Base-by-base conservation (phyloP, 2,113 vertebrate species). In the Erythrocercus mccallii region DNA sequence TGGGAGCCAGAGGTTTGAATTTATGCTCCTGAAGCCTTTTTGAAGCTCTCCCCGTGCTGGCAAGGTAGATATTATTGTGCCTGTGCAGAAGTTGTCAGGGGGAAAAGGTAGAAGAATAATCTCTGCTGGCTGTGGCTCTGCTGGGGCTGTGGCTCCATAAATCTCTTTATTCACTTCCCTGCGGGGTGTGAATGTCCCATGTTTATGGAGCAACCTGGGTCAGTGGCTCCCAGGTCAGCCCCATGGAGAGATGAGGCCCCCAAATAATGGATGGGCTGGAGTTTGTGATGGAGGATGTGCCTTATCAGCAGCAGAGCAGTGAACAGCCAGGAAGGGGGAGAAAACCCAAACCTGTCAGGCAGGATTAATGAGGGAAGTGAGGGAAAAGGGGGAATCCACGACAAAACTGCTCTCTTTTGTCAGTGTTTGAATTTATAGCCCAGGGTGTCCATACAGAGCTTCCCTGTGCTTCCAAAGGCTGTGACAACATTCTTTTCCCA, bases 361-460 rank as follows among this genome's bases (percentile, higher is more conserved):
- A 92, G 90, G 90, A 96, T 96, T 96, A 86, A 96, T 96, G 92
- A 88, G 64, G 6, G 28, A 23, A 57, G 35, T 38, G 84, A 86
- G 38, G 70, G 54, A 72, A 84, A 91, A 33, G 48, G 66, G 84
- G 62, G 31, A 94, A 94, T 80, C 90, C 60, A 18, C 4, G 8
- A 70, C 68, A 78, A 18, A 89, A 74, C 56, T n/a, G 68, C 90
- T 83, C 51, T 78, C 15, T 11, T 78, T 40, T 91, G 79, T 78
- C 79, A 56, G 40, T 31, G 60, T 58, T 88, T 44, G 19, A 77
- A 82, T 96, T 62, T 83, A 58, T 79, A 70, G 89, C 78, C 44
- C 2, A 0, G 3, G 5, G 19, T 70, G 38, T 57, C 68, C 22
- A 2, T 56, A 5, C 51, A 53, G 82, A 83, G 83, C 60, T 81